phyloP scores from a whole-genome alignment of 2,797 vertebrate genomes.

The Enteromius radiatus region DNA sequence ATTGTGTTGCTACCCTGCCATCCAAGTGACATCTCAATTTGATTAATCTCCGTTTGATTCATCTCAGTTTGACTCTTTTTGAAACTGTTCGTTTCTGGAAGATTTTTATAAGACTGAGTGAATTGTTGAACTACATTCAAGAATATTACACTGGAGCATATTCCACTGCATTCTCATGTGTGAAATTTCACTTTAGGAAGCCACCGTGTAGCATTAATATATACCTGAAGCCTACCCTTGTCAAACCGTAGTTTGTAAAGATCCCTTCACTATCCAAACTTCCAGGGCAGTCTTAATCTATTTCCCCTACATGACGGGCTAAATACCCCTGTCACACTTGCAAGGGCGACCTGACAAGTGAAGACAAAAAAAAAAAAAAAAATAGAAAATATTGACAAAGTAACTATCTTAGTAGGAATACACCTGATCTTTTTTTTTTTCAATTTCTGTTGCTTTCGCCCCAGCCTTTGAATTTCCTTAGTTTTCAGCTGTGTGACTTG shows the following conservation, averaged over 20 bases:
- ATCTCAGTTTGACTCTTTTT: neutral
- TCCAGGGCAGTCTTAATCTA: no score
- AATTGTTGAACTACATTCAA: no score
- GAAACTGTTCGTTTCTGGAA: neutral
- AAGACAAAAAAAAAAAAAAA: neutral
- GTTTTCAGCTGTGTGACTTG: neutral
- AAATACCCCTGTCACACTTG: no score
- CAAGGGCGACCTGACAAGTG: neutral
- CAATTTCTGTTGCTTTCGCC: neutral
- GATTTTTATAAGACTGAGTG: neutral
- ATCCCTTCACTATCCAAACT: no score
- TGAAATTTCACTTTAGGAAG: no score
- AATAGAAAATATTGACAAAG: neutral
- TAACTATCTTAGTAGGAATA: neutral
- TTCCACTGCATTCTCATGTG: no score
- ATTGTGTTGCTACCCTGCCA: neutral
- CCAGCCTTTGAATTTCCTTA: neutral
- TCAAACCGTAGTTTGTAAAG: no score
- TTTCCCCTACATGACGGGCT: no score
- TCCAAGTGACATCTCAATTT: neutral
- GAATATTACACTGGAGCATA: no score
- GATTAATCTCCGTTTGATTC: no score
- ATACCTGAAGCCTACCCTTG: no score
- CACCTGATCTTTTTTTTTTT: neutral
- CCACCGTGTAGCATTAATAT: no score